Base-by-base conservation (phyloP, 2,888 invertebrate species). In the Hypercompe scribonia region DNA sequence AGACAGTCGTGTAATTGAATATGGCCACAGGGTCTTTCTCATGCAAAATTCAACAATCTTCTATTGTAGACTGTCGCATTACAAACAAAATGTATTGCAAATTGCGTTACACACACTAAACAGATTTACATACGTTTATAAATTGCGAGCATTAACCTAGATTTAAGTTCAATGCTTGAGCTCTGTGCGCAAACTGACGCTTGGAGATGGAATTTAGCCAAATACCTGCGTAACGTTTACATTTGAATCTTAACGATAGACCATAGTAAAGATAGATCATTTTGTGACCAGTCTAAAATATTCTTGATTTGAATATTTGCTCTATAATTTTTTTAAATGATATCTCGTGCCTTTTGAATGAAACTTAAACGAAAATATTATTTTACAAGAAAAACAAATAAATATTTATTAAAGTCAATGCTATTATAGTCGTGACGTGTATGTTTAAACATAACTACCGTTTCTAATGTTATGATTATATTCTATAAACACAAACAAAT, bases 201-300 rank as follows among this genome's bases (percentile, higher is more conserved):
- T 78, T 77, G 75, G 73, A 75, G 74, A 88, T 90, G 88, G 89
- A 90, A 75, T 75, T 81, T 79, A 80, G 90, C 90, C 89, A 91
- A 89, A 84, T 87, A 78, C 77, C 81, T 84, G 77, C 36, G 42
- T 50, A 79, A 80, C 72, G 73, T 73, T 39, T 73, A 63, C 63
- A 72, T 74, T 74, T 69, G 63, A 50, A 68, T 77, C 54, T 65
- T 65, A 24, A 33, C 0, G 61, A 50, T n/a, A 24, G 71, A 36
- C 70, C 72, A 65, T 61, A 66, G 65, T 64, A 63, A 66, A 73
- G 71, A 46, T 64, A 64, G n/a, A n/a, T n/a, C n/a, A n/a, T n/a
- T n/a, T n/a, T n/a, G n/a, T n/a, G n/a, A n/a, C n/a, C 46, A 18
- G 34, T 46, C 64, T 64, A n/a, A 18, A 58, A 58, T 15, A n/a